phyloP scores from a whole-genome alignment of 2,797 vertebrate species.

The Geotrypetes seraphini region DNA sequence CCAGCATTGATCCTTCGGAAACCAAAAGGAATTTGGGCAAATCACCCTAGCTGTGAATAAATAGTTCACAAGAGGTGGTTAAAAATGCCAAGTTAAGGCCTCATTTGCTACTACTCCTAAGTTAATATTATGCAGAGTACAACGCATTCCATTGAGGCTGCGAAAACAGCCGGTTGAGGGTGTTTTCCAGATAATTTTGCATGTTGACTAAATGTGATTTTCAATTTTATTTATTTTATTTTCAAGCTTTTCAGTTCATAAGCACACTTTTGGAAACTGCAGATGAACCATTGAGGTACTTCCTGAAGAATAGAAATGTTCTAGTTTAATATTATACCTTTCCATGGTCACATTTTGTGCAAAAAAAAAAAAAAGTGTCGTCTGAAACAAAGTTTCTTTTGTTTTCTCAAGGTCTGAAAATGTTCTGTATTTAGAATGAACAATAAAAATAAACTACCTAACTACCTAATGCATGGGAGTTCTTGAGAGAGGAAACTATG shows the following conservation, averaged over 20 bases:
- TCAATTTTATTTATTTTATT: conserved; percentile 29
- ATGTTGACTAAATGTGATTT: conserved; percentile 23
- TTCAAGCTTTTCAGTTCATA: conserved; percentile 40
- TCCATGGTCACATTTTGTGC: conserved; percentile 47
- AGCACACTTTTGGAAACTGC: conserved; percentile 36
- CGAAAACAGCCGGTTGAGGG: too few relatives aligned
- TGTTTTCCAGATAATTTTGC: conserved; percentile 38
- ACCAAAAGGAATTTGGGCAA: too few relatives aligned
- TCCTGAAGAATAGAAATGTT: conserved; percentile 43
- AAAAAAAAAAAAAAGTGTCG: conserved; percentile 45
- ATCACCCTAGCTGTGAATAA: too few relatives aligned
- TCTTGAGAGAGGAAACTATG: conserved; percentile 56
- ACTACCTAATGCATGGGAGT: conserved; percentile 54
- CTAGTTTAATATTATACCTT: conserved; percentile 44
- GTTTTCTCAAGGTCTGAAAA: conserved; percentile 54
- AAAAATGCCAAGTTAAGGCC: too few relatives aligned
- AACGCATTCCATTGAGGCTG: too few relatives aligned
- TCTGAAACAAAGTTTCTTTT: conserved; percentile 58
- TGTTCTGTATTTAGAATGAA: conserved; percentile 58
- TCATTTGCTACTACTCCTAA: too few relatives aligned
- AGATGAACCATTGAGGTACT: conserved; percentile 41
- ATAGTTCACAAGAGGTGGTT: too few relatives aligned
- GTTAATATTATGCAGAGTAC: too few relatives aligned
- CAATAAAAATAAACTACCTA: conserved; percentile 67
- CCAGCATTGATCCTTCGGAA: too few relatives aligned